phyloP scores from a whole-genome alignment of 2,113 vertebrate species.

The Sciurus niger region DNA sequence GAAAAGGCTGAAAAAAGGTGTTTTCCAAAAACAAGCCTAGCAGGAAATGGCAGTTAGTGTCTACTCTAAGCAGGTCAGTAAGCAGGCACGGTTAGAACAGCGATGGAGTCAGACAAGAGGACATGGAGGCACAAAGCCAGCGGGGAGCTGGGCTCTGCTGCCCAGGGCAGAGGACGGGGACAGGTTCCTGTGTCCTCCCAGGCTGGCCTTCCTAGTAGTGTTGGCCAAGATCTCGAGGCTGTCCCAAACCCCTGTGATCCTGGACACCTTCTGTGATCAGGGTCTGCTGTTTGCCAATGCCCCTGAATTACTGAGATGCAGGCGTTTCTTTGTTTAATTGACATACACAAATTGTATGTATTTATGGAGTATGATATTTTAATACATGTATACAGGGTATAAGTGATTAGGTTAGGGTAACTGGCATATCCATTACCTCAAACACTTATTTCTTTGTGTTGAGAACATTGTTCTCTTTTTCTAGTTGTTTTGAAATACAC shows the following conservation, averaged over 20 bases:
- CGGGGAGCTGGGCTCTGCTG: neutral
- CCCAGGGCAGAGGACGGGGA: neutral
- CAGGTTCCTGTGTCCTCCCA: neutral
- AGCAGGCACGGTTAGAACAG: constrained; percentile 74
- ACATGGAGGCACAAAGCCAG: neutral
- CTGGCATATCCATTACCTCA: neutral
- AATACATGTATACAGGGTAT: neutral
- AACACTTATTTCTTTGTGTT: neutral
- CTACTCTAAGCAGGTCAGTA: constrained; percentile 51
- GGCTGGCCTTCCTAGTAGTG: neutral
- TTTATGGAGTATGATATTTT: neutral
- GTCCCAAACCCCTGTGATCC: no score
- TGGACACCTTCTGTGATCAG: neutral
- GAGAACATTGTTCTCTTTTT: neutral
- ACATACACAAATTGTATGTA: neutral
- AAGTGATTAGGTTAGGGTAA: neutral
- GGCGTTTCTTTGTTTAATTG: neutral
- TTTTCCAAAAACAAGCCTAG: constrained; percentile 35
- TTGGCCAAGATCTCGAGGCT: neutral
- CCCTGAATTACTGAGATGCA: neutral
- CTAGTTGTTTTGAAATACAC: neutral
- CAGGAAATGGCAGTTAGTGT: constrained; percentile 70
- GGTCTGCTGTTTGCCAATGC: neutral
- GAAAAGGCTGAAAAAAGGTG: neutral
- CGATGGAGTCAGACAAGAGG: constrained; percentile 57